Base-by-base conservation (phyloP, 2,888 invertebrate genomes). In the Pasiphila rectangulata region DNA sequence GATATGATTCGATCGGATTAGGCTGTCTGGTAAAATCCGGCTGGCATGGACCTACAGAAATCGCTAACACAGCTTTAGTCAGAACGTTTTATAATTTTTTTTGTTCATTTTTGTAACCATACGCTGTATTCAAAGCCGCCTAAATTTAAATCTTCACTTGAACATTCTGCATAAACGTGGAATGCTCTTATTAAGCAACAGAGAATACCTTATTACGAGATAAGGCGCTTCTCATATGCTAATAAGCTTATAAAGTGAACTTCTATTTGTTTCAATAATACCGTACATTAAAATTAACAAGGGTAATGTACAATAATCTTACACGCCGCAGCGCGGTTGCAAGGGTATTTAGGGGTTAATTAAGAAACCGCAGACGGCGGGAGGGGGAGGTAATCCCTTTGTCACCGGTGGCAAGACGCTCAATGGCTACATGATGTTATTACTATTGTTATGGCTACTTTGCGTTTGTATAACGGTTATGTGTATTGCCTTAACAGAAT, bases 331-430 rank as follows among this genome's bases (percentile, higher is more conserved):
- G 62, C 74, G 72, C 64, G 69, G 68, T 72, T 75, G 75, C 78
- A 71, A 65, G 74, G 78, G 83, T 81, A 84, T 83, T 87, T 85
- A 80, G 79, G 77, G 86, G 86, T 87, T 87, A 87, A 87, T 87
- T 86, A 87, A 83, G 84, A 75, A 83, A 82, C 87, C 87, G 76
- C 85, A 84, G 81, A 82, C 82, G 66, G 66, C 56, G 66, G 65
- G 50, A 57, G 68, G 63, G 39, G 58, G 58, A 64, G 71, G 70
- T 84, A 85, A 87, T 84, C 83, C 84, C 81, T 81, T 83, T 85
- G 85, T 85, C 81, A 79, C 72, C 72, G 73, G 63, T 66, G 72
- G 77, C 75, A 81, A 81, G 79, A 78, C 66, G 74, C 59, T 69
- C 63, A 62, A 63, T 63, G 64, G 56, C 60, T 61, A 61, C 63